Base-by-base conservation (phyloP, 2,888 invertebrate genomes). In the Diaprepes abbreviatus region DNA sequence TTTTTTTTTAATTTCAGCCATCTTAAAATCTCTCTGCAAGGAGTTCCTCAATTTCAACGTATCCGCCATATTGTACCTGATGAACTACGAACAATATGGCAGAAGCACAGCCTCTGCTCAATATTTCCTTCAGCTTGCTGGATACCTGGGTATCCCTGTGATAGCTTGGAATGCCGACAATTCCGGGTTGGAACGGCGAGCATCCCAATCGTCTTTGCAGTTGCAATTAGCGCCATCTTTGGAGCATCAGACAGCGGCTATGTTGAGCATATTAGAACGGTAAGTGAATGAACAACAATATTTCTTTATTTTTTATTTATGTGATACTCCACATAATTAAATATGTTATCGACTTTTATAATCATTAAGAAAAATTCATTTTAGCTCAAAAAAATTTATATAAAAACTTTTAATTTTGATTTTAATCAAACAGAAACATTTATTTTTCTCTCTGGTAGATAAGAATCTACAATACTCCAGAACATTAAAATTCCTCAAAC, bases 141-240 rank as follows among this genome's bases (percentile, higher is more conserved):
- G 95, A 67, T 96, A 96, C 86, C 88, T 97, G 78, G 97, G 78
- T 10, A 96, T 97, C 82, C 97, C 97, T 77, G 96, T 97, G 59
- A 95, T 97, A 77, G 95, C 96, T 6, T 98, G 97, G 97, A 97
- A 97, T 85, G 96, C 97, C 6, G 97, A 98, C 85, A 97, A 97
- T 85, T 95, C 97, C 38, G 97, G 96, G 36, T 88, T 96, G 68
- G 90, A 85, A 74, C 76, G 84, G 19, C 76, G 84, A 40, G 94
- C 94, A 38, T 94, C 95, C 21, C 94, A 95, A 84, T 94, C 94
- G 57, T 94, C 94, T 69, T 87, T 97, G 78, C 94, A 95, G 80
- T 88, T 96, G 74, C 98, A 98, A 85, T 88, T 98, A 83, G 98
- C 98, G 64, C 98, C 98, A 72, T 96, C 97, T 63, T 90, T 98